Evolutionary conservation across 2,888 invertebrate species (phyloP).

Genomic region (Omphaloscelis lunosa): DNA sequence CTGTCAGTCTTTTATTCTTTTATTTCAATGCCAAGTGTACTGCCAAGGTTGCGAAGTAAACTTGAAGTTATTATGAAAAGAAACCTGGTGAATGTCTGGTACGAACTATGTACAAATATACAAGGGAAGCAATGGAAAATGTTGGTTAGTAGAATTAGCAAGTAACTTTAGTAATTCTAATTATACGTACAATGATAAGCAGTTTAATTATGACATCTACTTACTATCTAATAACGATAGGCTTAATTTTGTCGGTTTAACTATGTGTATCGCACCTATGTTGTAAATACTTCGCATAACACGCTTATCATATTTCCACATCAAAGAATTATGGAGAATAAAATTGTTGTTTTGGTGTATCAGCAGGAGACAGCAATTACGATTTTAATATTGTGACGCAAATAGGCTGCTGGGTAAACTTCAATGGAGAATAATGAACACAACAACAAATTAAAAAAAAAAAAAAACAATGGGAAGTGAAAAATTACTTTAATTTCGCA

Average conservation of each 20-base stretch:
- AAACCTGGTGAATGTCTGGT: not conserved
- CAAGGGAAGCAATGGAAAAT: not conserved
- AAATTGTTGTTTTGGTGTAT: not conserved
- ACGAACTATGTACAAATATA: not conserved
- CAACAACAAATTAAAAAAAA: no score
- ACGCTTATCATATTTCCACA: constrained; percentile 5
- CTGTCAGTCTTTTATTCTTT: constrained; percentile 19
- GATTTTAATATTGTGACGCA: not conserved
- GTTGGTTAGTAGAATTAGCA: not conserved
- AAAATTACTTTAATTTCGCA: no score
- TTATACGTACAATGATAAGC: not conserved
- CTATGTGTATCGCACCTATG: not conserved
- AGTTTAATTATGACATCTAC: constrained; percentile 4
- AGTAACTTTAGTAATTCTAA: not conserved
- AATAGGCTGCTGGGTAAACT: not conserved
- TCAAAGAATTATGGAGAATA: not conserved
- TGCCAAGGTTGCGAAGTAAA: constrained; percentile 37
- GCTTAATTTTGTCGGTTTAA: not conserved
- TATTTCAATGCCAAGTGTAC: constrained; percentile 55
- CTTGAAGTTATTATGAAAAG: constrained; percentile 30
- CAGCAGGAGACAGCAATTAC: not conserved
- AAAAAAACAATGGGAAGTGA: no score
- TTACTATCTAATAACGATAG: constrained; percentile 30
- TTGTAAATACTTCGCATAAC: constrained; percentile 8
- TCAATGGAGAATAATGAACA: not conserved